Percentiles rank a stretch among this genome's conserved stretches.
Evolutionary conservation across 2,113 vertebrate genomes (phyloP).

Genomic region (Baryphthengus martii): DNA sequence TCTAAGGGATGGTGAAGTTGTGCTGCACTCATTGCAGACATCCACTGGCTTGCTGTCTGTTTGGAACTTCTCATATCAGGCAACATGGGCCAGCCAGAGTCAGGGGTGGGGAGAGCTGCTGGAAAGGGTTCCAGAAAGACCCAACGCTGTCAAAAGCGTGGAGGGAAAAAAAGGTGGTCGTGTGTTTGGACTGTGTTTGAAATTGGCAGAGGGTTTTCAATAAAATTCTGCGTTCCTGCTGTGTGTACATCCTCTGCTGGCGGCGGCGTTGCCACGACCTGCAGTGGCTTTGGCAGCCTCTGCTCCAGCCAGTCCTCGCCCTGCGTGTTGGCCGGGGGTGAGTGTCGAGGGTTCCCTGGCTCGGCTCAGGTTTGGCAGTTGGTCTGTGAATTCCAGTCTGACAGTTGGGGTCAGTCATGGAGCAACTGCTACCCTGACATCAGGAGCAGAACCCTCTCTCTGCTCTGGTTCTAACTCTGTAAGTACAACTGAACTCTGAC

Average conservation of each 20-base stretch:
- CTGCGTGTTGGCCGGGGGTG: background rate
- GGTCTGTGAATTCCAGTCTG: fast-evolving
- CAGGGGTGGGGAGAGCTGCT: background rate
- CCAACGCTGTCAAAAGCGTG: fast-evolving
- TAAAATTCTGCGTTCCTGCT: background rate
- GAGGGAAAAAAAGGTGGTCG: fast-evolving
- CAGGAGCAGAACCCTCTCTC: background rate
- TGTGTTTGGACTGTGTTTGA: background rate
- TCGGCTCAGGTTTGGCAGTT: background rate
- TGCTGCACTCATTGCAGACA: background rate
- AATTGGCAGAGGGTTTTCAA: background rate
- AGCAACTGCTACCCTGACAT: fast-evolving
- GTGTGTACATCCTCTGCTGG: fast-evolving
- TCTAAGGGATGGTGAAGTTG: background rate
- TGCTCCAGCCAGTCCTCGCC: background rate
- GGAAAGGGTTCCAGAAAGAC: background rate
- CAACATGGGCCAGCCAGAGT: background rate
- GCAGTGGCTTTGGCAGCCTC: background rate
- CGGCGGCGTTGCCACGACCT: fast-evolving
- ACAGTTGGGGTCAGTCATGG: background rate
- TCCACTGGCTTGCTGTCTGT: background rate
- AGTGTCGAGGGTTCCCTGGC: no score
- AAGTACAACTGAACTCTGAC: background rate
- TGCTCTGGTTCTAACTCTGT: background rate
- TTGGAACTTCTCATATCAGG: no score